phyloP scores from a whole-genome alignment of 2,888 invertebrate species.

The Aspidiotus destructor region DNA sequence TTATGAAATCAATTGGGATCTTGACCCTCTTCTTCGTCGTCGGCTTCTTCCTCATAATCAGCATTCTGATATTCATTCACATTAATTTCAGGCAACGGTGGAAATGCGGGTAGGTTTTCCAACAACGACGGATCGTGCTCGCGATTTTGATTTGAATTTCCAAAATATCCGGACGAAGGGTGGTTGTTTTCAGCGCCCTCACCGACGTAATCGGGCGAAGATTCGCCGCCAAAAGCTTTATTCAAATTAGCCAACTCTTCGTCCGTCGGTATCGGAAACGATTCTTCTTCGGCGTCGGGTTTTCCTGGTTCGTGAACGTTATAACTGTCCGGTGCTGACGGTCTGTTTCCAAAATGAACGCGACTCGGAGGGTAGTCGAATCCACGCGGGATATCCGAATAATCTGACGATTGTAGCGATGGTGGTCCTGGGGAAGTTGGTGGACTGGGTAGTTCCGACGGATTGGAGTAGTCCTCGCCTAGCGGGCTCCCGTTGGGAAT shows the following conservation, averaged over 20 bases:
- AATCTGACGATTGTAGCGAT: background rate
- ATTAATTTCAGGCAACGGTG: slow-evolving; percentile 21
- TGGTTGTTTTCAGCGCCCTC: background rate
- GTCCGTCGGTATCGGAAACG: background rate
- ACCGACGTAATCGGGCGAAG: background rate
- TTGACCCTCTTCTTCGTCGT: background rate
- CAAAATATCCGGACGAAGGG: background rate
- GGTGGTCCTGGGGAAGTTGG: background rate
- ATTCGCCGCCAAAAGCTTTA: background rate
- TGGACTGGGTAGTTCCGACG: background rate
- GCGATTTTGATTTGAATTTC: background rate
- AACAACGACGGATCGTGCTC: slow-evolving; percentile 5
- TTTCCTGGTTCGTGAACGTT: background rate
- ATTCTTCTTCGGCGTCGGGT: background rate
- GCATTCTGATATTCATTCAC: slow-evolving; percentile 14
- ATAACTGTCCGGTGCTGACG: slow-evolving; percentile 8
- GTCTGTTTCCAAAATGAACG: background rate
- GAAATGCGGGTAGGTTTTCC: slow-evolving; percentile 17
- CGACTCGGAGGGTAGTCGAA: slow-evolving; percentile 6
- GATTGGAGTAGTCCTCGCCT: slow-evolving; percentile 15
- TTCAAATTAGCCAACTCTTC: background rate
- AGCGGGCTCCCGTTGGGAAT: too few species aligned
- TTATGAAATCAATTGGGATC: too few species aligned
- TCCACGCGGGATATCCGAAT: background rate
- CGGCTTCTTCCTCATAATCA: slow-evolving; percentile 12